Evolutionary conservation across 2,797 vertebrate genomes (phyloP), one percentile per base, ranked within the genome.

Genomic region (Hapalemur alaotrensis): DNA sequence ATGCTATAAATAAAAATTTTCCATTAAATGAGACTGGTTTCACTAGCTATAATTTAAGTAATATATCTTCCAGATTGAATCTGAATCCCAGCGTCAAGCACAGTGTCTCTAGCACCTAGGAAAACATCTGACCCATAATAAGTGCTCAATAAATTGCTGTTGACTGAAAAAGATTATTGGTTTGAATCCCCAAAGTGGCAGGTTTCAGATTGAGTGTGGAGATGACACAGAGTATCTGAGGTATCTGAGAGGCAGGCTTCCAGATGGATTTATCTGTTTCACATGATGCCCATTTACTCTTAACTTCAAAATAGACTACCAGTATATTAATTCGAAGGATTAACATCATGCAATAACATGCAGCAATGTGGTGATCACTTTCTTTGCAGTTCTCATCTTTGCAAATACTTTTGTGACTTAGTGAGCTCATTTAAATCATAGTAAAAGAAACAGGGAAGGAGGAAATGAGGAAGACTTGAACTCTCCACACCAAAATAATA

Each of bases 141-240:
- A 90, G 95, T 85, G 38, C 15, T 96, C 61, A 85, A 1, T 73
- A 91, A 95, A 75, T 96, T 91, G 3, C n/a, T 90, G 3, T 65
- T 52, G 75, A 69, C 22, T 69, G 15, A 72, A 88, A 76, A 89
- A 69, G 2, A 28, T 90, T 63, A 94, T 87, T n/a, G 13, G 93
- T 72, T 90, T 80, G 59, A 95, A 92, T 83, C 46, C 46, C 15
- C 12, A 46, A 67, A 78, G 13, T 52, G 38, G 17, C 43, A 20
- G 9, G 3, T 83, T 94, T 93, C 59, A 87, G 59, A 88, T 28
- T 85, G 22, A 76, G 4, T 75, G 3, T 0, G 6, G 73, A 73
- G 54, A 70, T 91, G 57, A 41, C 59, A 59, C 25, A 48, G 69
- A n/a, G 22, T 61, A 70, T 38, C 38, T 38, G 38, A 65, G 12